Evolutionary conservation across 2,797 vertebrate species (phyloP).

Genomic region (Pseudotriccus pelzelni): DNA sequence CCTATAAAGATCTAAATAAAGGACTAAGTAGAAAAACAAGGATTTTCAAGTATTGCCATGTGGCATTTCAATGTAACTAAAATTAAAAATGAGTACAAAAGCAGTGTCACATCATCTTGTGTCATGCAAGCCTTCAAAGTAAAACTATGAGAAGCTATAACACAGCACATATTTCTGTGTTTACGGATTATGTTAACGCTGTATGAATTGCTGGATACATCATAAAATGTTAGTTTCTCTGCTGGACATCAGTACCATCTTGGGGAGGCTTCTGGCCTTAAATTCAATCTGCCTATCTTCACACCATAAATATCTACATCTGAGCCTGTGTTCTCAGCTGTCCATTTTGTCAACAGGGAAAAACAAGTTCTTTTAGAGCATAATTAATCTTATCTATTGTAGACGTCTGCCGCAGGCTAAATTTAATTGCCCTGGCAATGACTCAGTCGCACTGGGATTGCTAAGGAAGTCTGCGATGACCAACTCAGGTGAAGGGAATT

Average conservation of each 20-base stretch:
- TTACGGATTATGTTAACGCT: neutral
- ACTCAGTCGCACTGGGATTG: neutral
- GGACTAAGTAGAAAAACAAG: rapidly evolving
- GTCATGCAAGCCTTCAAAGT: neutral
- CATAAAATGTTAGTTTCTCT: neutral
- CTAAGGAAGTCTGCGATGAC: neutral
- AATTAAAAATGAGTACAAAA: neutral
- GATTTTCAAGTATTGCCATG: neutral
- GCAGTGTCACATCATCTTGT: neutral
- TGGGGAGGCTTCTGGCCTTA: neutral
- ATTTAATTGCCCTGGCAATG: neutral
- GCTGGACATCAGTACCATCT: neutral
- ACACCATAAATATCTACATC: neutral
- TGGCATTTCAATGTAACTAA: neutral
- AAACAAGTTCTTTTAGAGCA: neutral
- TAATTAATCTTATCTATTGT: neutral
- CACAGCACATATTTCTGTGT: neutral
- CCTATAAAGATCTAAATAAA: neutral
- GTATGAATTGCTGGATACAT: neutral
- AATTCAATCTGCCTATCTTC: neutral
- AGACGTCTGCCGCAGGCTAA: neutral
- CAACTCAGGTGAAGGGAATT: neutral
- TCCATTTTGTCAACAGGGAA: neutral
- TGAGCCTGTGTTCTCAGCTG: neutral
- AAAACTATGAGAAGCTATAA: neutral